Base-by-base conservation (phyloP, 2,888 invertebrate species). In the Habrosyne pyritoides region DNA sequence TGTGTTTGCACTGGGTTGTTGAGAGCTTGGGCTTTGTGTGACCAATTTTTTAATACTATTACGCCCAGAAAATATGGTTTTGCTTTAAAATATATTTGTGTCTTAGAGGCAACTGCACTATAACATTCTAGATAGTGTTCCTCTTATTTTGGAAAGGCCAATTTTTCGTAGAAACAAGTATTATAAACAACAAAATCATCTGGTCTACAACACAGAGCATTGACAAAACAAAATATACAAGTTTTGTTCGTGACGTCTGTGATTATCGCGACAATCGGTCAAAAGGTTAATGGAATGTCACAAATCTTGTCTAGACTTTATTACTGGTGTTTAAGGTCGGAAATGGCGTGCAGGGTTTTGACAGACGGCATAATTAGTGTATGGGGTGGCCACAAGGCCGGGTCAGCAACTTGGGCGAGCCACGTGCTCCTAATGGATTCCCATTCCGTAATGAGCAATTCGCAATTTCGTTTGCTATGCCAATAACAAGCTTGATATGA, bases 361-460 rank as follows among this genome's bases (percentile, higher is more conserved):
- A 50, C 50, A 50, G 50, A 50, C 28, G 50, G 47, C n/a, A 47
- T 47, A 47, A 47, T 47, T 47, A 47, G 47, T 22, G 42, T 42
- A 42, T 42, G 18, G 42, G 42, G 42, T 18, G 42, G 6, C 42
- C 42, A 42, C 42, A 42, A 42, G 42, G 42, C 47, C 21, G 47
- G 24, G 47, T 47, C 47, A 47, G 24, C 24, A 47, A 47, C 24
- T 47, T 47, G 47, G 47, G 47, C 47, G 36, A 42, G 21, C 47
- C 21, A 47, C 24, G 47, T 47, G 24, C 21, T 47, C 12, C 47
- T 42, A 42, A 42, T 42, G 42, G 42, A 42, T 42, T 42, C 42
- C 18, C 42, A 18, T 42, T 42, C 42, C 14, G 18, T 42, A 42
- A 42, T 42, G 42, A 42, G 42, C 42, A 42, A 42, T 18, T 42